Base-by-base conservation (phyloP, 2,888 invertebrate genomes). In the Blastobasis lacticolella region DNA sequence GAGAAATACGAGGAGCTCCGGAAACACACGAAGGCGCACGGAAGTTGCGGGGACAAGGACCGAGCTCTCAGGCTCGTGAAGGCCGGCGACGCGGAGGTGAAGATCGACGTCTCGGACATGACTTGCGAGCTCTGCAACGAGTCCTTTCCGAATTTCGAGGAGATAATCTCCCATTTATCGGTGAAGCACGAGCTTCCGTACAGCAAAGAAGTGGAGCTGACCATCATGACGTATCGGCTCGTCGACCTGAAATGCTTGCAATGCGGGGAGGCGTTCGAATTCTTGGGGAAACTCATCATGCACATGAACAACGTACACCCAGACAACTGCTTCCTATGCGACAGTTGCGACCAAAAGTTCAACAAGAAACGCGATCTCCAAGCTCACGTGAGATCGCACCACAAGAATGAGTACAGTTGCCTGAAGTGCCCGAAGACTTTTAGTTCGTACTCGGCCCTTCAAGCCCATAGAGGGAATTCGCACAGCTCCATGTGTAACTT, bases 91-190 rank as follows among this genome's bases (percentile, higher is more conserved):
- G 63, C 66, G 2, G 83, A 82, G 67, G 72, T 80, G 6, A 85
- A 83, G 75, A 66, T 85, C 3, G 86, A 86, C 49, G 74, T 84
- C 4, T 83, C 85, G 0, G 66, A 75, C 23, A 65, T 81, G 0
- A 63, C 55, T 7, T 86, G 86, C 54, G 67, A 72, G 55, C 48
- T 81, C 42, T 86, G 86, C 55, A 59, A 63, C 1, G 64, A 67
- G 45, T 9, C 54, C 1, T 71, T 70, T 45, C 37, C 53, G 5
- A 60, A 53, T 52, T 64, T 75, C 46, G 65, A 72, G 6, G 66
- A 69, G 38, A 60, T 75, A 5, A 52, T 73, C 10, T 51, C 50
- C n/a, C 77, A 86, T 70, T 69, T 86, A 51, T 67, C 62, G 4
- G 45, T 45, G 1, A 70, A 76, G 57, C 86, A 86, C 46, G 59